Base-by-base conservation (phyloP, 2,888 invertebrate species). In the Aquatica leii region DNA sequence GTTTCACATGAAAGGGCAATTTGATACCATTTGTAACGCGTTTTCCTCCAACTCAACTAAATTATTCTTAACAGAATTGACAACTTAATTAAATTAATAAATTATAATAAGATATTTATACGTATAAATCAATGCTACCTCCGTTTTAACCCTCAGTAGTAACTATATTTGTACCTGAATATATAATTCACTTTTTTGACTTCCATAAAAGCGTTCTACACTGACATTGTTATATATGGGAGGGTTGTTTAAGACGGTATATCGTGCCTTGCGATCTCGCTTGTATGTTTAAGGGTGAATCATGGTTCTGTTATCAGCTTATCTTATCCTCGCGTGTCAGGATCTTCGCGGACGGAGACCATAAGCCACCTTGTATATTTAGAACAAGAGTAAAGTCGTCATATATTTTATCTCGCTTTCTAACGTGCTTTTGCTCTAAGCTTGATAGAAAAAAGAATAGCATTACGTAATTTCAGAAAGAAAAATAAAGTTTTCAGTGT, bases 271-370 rank as follows among this genome's bases (percentile, higher is more conserved):
- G 51, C 65, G 62, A 65, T 62, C 65, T 69, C 65, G 67, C 70
- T 69, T 73, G 71, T 73, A 70, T 73, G 68, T 74, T 73, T 74
- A 73, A 73, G 71, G 71, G 73, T 73, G 73, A 74, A 73, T 74
- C 73, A 73, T 71, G 70, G 71, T 69, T 67, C 65, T 67, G 68
- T 71, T 74, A 73, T 73, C 73, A 70, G 72, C 69, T 71, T 73
- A 73, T 73, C 74, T 73, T 70, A 73, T 71, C 70, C 68, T 73
- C 66, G 74, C 74, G 74, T 74, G 73, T 72, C 69, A 68, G 68
- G 69, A 73, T 74, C 69, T 72, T 69, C 69, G 66, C 69, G 65
- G 65, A 69, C 66, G 63, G 62, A 70, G 68, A 62, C 68, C 68
- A 62, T 71, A 71, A 71, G 70, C 73, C 68, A 72, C 71, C 69